Percentiles rank a stretch among this genome's conserved stretches.
phyloP scores from a whole-genome alignment of 2,888 invertebrate species.

The Mesoligia furuncula region DNA sequence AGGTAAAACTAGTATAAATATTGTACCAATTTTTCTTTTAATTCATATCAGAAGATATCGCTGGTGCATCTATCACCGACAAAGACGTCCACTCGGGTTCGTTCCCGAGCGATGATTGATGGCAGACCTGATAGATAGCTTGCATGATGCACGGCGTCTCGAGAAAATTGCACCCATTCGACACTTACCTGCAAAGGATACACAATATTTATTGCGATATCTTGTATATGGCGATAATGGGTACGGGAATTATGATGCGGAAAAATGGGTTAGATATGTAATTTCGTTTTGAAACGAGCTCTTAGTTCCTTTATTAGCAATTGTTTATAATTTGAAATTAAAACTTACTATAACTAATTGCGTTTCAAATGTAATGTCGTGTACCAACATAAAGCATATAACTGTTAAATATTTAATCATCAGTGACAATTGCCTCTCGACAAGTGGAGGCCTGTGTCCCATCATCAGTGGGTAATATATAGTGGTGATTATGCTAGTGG shows the following conservation, averaged over 20 bases:
- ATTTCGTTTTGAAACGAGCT: slow-evolving; percentile 1
- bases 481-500: neutral
- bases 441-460: neutral
- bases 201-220: slow-evolving; percentile 57
- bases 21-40: slow-evolving; percentile 19
- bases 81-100: slow-evolving; percentile 59
- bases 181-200: slow-evolving; percentile 72
- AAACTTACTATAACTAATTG: neutral
- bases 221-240: slow-evolving; percentile 36
- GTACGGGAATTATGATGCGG: slow-evolving; percentile 16
- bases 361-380: neutral
- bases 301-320: neutral
- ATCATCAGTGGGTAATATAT: too few relatives aligned
- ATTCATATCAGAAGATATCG: slow-evolving; percentile 52
- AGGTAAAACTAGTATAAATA: slow-evolving; percentile 4
- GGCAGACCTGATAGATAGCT: slow-evolving; percentile 69
- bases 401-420: too few relatives aligned
- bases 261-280: slow-evolving; percentile 11
- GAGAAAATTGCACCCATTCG: slow-evolving; percentile 71
- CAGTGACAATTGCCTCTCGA: neutral
- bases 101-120: slow-evolving; percentile 71
- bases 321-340: neutral
- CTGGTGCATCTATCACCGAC: slow-evolving; percentile 55
- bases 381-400: neutral
- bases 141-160: slow-evolving; percentile 66